These are phyloP conservation scores for Pollenia angustigena DNA, from an alignment of 2,888 invertebrate genomes.

Conservation along the genomic window DNA sequence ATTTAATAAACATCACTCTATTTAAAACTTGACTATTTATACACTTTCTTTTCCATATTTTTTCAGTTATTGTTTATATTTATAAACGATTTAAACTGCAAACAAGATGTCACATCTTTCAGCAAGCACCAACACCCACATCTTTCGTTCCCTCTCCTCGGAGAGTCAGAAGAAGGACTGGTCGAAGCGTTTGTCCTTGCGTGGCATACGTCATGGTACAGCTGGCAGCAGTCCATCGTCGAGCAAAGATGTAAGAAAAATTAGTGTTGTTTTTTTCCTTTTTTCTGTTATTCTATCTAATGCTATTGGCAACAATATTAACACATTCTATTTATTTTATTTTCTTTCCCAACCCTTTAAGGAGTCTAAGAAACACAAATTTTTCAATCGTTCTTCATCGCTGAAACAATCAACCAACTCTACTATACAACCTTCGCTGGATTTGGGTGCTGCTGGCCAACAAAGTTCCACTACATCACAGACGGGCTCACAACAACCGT, in stretches of 20 bases:
- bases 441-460: slow-evolving; percentile 80
- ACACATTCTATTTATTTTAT: slow-evolving; percentile 4
- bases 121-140: slow-evolving; percentile 80
- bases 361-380: slow-evolving; percentile 79
- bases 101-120: slow-evolving; percentile 74
- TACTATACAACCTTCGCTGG: slow-evolving; percentile 80
- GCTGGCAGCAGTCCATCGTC: slow-evolving; percentile 84
- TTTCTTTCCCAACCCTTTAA: slow-evolving; percentile 42
- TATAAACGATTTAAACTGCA: not conserved
- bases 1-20: not conserved
- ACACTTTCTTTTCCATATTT: not conserved
- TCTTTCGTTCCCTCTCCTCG: slow-evolving; percentile 88
- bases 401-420: slow-evolving; percentile 84
- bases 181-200: slow-evolving; percentile 90
- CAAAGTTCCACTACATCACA: slow-evolving; percentile 78
- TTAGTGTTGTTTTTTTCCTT: not conserved
- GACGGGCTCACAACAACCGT: slow-evolving; percentile 85
- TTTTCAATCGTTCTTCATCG: slow-evolving; percentile 86
- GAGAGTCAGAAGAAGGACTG: slow-evolving; percentile 89
- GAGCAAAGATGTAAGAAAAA: slow-evolving; percentile 80
- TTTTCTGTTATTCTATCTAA: not conserved
- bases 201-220: slow-evolving; percentile 87
- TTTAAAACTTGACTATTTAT: not conserved
- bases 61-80: slow-evolving; percentile 30
- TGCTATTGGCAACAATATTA: not conserved